A percentile compares a stretch with the other conserved stretches of the same genome.
These are phyloP conservation scores for Papilio gigon DNA, from an alignment of 2,888 invertebrate genomes.

Conservation along the genomic window DNA sequence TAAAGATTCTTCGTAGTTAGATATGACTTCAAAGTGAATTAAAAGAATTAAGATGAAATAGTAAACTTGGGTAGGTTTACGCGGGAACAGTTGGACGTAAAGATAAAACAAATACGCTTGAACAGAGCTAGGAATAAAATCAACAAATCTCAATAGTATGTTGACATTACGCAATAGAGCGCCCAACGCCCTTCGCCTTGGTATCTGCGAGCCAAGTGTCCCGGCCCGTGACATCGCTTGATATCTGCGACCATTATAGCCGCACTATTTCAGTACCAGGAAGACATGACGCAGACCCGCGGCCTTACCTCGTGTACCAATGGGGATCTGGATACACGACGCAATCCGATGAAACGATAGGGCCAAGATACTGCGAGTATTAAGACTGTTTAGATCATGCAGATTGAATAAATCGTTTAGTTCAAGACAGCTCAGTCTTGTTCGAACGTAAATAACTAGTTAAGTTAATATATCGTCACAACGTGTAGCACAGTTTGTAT, in stretches of 20 bases:
- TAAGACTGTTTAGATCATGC: background rate
- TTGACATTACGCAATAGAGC: constrained; percentile 48
- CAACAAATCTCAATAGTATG: constrained; percentile 23
- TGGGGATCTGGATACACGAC: constrained; percentile 13
- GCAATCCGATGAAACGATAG: constrained; percentile 1
- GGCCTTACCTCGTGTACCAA: constrained; percentile 33
- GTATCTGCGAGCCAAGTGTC: constrained; percentile 50
- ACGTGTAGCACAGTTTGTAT: background rate
- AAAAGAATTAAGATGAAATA: too few species aligned
- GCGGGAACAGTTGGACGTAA: too few species aligned
- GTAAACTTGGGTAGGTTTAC: too few species aligned
- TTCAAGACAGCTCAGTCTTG: background rate
- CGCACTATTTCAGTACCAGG: constrained; percentile 42
- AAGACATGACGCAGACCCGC: constrained; percentile 31
- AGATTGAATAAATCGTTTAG: background rate
- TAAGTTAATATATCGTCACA: background rate
- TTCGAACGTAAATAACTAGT: background rate
- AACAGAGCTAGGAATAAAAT: background rate
- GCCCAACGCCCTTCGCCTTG: constrained; percentile 60
- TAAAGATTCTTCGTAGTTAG: too few species aligned
- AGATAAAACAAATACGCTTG: background rate
- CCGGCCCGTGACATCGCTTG: constrained; percentile 44
- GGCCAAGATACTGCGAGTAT: background rate
- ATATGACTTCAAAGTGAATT: too few species aligned
- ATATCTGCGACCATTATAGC: constrained; percentile 38